A percentile compares a stretch with the other conserved stretches of the same genome.
phyloP scores from a whole-genome alignment of 2,797 vertebrate species.

The Typhlichthys subterraneus region DNA sequence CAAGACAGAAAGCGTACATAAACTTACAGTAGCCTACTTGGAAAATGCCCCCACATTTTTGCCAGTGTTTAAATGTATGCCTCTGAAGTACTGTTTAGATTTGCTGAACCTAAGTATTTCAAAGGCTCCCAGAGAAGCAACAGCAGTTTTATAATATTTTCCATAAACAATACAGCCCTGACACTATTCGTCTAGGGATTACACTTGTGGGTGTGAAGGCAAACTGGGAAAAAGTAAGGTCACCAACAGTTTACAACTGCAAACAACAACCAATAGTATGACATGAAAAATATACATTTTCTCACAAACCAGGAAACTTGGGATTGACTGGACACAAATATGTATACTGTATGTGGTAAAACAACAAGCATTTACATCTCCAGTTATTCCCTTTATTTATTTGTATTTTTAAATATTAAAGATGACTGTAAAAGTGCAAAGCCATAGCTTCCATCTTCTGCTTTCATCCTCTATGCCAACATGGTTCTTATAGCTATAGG shows the following conservation, averaged over 20 bases:
- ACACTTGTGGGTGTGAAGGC: conserved; percentile 37
- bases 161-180: conserved; percentile 19
- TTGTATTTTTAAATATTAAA: conserved; percentile 37
- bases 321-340: conserved; percentile 24
- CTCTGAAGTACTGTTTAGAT: conserved; percentile 12
- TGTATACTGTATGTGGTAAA: conserved; percentile 38
- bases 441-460: conserved; percentile 5
- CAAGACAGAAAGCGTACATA: no score
- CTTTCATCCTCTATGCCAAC: conserved; percentile 25
- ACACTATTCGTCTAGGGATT: conserved; percentile 26
- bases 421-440: conserved; percentile 33
- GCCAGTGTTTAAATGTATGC: not conserved
- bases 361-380: conserved; percentile 54
- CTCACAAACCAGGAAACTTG: conserved; percentile 31
- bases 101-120: conserved; percentile 21
- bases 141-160: conserved; percentile 20
- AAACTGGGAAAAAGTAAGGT: conserved; percentile 40
- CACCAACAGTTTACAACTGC: conserved; percentile 29
- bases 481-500: conserved; percentile 54
- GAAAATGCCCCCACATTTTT: no score
- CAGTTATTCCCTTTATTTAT: conserved; percentile 18
- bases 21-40: no score
- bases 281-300: conserved; percentile 32
- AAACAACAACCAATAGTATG: conserved; percentile 52
- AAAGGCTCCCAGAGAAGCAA: conserved; percentile 27